Conservation (phyloP, 2,888 invertebrate genomes). For the Aricia artaxerxes region DNA sequence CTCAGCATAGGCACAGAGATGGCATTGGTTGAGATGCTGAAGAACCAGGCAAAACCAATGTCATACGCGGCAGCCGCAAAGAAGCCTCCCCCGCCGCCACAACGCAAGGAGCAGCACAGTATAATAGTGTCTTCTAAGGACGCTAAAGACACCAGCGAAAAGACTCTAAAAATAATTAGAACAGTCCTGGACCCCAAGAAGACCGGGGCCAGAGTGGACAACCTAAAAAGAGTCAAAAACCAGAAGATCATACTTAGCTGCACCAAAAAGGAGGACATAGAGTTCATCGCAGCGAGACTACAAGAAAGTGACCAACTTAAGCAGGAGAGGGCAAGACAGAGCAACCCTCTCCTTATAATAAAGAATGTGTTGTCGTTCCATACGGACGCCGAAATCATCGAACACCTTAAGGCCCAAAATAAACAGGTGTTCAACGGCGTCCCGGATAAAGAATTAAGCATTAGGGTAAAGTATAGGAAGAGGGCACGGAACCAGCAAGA, state of each 20-base stretch:
- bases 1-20: background rate
- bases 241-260: conserved; percentile 39
- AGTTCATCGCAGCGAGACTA: conserved; percentile 22
- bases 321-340: conserved; percentile 32
- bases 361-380: conserved; percentile 36
- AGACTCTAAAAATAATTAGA: conserved; percentile 34
- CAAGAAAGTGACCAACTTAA: conserved; percentile 21
- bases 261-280: background rate
- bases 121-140: conserved; percentile 36
- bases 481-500: conserved; percentile 40
- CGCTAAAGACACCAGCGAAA: conserved; percentile 34
- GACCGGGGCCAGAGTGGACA: conserved; percentile 30
- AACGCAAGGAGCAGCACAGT: conserved; percentile 35
- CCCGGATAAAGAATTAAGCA: background rate
- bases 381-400: conserved; percentile 34
- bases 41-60: background rate
- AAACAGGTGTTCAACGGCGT: conserved; percentile 31
- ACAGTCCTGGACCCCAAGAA: conserved; percentile 37
- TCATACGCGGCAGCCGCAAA: background rate
- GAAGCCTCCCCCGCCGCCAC: background rate
- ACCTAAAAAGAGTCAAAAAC: conserved; percentile 36
- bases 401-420: conserved; percentile 37
- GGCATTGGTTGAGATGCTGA: background rate
- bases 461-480: conserved; percentile 38
- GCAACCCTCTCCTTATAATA: conserved; percentile 34